Evolutionary conservation across 2,113 vertebrate genomes (phyloP).

Genomic region (Pimephales promelas): DNA sequence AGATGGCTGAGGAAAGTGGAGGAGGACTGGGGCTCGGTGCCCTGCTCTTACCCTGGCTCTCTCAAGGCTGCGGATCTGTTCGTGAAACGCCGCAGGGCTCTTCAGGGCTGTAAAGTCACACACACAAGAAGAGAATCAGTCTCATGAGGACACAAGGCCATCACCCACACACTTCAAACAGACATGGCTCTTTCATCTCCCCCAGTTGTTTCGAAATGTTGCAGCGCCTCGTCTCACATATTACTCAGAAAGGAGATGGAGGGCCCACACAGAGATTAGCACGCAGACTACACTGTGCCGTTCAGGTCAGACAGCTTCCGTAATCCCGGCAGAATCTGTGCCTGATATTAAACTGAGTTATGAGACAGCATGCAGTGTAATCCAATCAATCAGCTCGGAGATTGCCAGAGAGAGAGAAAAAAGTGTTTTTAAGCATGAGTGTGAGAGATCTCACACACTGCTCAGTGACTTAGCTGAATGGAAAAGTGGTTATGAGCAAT

Average conservation of each 20-base stretch:
- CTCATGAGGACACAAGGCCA: slow-evolving; percentile 16
- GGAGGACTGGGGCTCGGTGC: background rate
- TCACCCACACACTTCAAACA: slow-evolving; percentile 35
- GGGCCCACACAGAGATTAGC: background rate
- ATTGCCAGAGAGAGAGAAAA: background rate
- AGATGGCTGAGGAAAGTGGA: background rate
- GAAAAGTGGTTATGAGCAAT: slow-evolving; percentile 26
- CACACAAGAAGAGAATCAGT: background rate
- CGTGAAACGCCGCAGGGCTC: slow-evolving; percentile 97
- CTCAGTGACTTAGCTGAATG: background rate
- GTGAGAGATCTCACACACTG: background rate
- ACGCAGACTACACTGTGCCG: background rate
- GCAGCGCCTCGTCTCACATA: background rate
- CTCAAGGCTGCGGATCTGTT: slow-evolving; percentile 98
- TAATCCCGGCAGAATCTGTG: slow-evolving; percentile 11
- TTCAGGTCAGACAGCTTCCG: background rate
- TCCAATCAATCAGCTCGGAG: slow-evolving; percentile 4
- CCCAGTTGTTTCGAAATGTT: background rate
- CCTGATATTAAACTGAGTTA: slow-evolving; percentile 7
- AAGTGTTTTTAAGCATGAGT: background rate
- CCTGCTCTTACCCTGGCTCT: slow-evolving; percentile 87
- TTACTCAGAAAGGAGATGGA: slow-evolving; percentile 1
- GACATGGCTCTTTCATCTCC: slow-evolving; percentile 27
- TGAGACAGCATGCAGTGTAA: background rate
- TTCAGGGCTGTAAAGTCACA: slow-evolving; percentile 86